Evolutionary conservation across 2,797 vertebrate genomes (phyloP).

Genomic region (Novumbra hubbsi): DNA sequence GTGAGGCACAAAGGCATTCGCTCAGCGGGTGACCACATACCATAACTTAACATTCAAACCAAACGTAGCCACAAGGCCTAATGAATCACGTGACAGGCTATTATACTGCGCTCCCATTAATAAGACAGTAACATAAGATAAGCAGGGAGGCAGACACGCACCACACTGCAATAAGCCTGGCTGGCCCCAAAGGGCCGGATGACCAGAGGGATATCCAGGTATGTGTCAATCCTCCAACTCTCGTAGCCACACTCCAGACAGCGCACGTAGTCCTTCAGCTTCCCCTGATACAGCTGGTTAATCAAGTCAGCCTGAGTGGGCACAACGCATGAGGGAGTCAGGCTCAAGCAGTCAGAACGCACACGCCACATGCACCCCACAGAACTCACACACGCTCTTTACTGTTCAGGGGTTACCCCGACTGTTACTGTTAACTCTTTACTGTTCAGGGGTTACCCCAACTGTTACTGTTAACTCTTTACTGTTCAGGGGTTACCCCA

Average conservation of each 20-base stretch:
- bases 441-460: neutral
- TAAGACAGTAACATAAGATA: neutral
- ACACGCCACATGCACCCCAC: neutral
- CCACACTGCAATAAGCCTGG: slow-evolving; percentile 97
- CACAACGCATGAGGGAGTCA: slow-evolving; percentile 40
- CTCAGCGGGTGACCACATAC: neutral
- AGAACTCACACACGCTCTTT: neutral
- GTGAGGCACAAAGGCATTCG: neutral
- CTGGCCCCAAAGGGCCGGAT: slow-evolving; percentile 97
- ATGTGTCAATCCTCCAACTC: slow-evolving; percentile 97
- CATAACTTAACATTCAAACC: neutral
- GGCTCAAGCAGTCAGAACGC: neutral
- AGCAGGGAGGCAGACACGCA: slow-evolving; percentile 69
- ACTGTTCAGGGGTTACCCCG: neutral
- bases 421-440: neutral
- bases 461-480: neutral
- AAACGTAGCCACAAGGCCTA: neutral
- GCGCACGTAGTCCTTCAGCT: slow-evolving; percentile 97
- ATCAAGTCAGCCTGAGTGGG: slow-evolving; percentile 92
- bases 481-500: neutral
- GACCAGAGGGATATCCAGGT: slow-evolving; percentile 97
- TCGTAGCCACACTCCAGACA: slow-evolving; percentile 98
- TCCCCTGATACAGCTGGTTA: slow-evolving; percentile 98
- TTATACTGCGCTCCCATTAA: no score
- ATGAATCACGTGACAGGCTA: neutral